Base-by-base conservation (phyloP, 92 coral and sea anemone species). In the Palythoa heliodiscus region DNA sequence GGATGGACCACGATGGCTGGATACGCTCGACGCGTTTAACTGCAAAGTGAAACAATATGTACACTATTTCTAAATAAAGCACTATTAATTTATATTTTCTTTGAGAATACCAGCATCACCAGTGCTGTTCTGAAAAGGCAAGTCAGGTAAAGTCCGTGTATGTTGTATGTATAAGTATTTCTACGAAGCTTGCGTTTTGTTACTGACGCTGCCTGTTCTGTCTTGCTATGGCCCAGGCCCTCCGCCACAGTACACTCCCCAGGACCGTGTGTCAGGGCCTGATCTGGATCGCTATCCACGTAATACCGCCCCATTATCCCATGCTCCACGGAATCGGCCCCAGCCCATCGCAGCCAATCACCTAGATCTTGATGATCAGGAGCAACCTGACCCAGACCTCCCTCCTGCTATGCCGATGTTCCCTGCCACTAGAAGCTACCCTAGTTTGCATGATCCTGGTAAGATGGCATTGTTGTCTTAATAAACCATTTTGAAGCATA, bases 191-290 rank as follows among this genome's bases (percentile, higher is more conserved):
- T 29, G 35, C 3, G 22, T 22, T 43, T 11, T 15, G 48, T 76
- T 47, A 55, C 70, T 13, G n/a, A 29, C 15, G 3, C 22, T 76
- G 50, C 35, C 35, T 29, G 35, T 76, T 76, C 35, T 52, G 11
- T 76, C 87, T 75, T 84, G 79, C n/a, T 77, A 83, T 29, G 17
- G 50, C 25, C 77, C 90, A 93, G 97, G 98, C 85, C 93, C 95
- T n/a, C 99, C 98, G 70, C 99, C 99, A 77, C 95, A 92, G 89
- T 97, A 97, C 92, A 92, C 95, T 69, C 92, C 95, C 17, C 92
- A 93, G 40, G 98, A 93, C 69, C 90, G 92, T 48, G 61, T 90
- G 35, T 76, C 89, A 24, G 82, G 87, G 69, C 90, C 90, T 2
- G 90, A 83, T 1, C 48, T 90, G 76, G 95, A 88, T 57, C 90